phyloP scores from a whole-genome alignment of 2,888 invertebrate species.

The Parthenolecanium corni region DNA sequence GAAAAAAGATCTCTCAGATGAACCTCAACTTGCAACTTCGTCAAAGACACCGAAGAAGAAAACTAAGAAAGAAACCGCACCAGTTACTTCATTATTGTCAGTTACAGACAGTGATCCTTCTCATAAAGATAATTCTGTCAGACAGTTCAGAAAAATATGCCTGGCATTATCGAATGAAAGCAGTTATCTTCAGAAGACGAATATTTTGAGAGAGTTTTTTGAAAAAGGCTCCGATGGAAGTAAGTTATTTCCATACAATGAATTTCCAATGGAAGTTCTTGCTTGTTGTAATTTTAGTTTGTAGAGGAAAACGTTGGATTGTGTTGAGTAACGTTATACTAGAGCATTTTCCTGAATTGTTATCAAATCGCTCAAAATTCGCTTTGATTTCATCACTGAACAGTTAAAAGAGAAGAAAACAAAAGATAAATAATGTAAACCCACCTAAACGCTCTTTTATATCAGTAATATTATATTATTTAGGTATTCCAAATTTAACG shows the following conservation, averaged over 20 bases:
- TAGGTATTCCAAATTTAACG: too few relatives aligned
- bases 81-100: background rate
- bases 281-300: conserved; percentile 27
- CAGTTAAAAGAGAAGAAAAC: too few relatives aligned
- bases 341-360: too few relatives aligned
- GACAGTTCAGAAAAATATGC: conserved; percentile 65
- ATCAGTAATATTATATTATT: too few relatives aligned
- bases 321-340: too few relatives aligned
- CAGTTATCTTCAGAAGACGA: conserved; percentile 72
- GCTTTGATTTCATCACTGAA: too few relatives aligned
- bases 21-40: background rate
- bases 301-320: too few relatives aligned
- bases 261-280: too few relatives aligned
- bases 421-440: too few relatives aligned
- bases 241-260: conserved; percentile 23
- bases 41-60: conserved; percentile 11
- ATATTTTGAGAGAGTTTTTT: conserved; percentile 55
- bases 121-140: conserved; percentile 57
- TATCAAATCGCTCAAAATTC: too few relatives aligned
- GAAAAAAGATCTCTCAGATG: background rate
- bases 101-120: conserved; percentile 8
- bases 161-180: conserved; percentile 62
- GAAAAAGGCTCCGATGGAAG: conserved; percentile 41
- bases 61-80: background rate
- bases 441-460: too few relatives aligned